phyloP scores from a whole-genome alignment of 2,797 vertebrate genomes.

The Pangasius larnaudii region DNA sequence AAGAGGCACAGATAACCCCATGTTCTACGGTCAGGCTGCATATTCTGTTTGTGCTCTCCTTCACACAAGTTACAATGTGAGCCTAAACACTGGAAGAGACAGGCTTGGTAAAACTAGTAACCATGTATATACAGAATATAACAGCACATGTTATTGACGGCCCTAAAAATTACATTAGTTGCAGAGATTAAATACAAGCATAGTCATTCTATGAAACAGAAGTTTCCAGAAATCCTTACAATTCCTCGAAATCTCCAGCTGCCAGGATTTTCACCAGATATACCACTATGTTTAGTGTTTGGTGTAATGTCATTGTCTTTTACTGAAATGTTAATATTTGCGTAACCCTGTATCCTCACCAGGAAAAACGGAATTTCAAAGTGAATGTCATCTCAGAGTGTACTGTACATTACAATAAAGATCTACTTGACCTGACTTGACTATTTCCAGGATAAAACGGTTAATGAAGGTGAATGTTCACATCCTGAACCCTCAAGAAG shows the following conservation, averaged over 20 bases:
- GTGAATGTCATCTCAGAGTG: too few species aligned
- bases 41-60: slow-evolving; percentile 9
- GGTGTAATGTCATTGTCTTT: neutral
- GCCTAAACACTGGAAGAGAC: neutral
- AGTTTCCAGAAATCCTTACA: neutral
- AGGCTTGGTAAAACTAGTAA: neutral
- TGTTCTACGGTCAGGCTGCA: slow-evolving; percentile 59
- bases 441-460: neutral
- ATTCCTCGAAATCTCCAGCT: neutral
- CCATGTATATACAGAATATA: neutral
- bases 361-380: neutral
- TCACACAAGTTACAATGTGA: neutral
- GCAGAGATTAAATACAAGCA: neutral
- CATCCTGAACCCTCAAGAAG: neutral
- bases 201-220: neutral
- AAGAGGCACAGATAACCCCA: slow-evolving; percentile 67
- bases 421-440: neutral
- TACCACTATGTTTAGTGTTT: neutral
- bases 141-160: neutral
- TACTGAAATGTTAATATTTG: neutral
- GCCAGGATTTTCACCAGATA: neutral
- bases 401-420: neutral
- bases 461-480: neutral
- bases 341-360: neutral
- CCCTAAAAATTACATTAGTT: neutral